Evolutionary conservation across 2,888 invertebrate species (phyloP).

Genomic region (Caenorhabditis sp.): DNA sequence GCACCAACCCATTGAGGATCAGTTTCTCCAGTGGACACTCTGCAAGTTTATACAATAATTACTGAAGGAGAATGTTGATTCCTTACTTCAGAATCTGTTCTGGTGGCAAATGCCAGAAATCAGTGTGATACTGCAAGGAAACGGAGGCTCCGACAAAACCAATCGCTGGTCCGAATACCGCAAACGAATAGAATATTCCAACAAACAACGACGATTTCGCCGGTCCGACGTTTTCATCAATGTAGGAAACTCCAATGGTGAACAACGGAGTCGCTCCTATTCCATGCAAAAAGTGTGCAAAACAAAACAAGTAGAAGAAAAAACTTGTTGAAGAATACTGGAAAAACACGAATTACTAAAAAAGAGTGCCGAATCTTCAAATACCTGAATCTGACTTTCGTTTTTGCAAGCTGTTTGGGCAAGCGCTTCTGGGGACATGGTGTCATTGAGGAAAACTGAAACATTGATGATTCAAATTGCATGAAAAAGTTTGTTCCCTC

Average conservation of each 20-base stretch:
- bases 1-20: conserved; percentile 89
- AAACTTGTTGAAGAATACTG: conserved; percentile 35
- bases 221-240: conserved; percentile 90
- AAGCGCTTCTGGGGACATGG: conserved; percentile 54
- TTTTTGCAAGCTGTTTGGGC: conserved; percentile 51
- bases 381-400: conserved; percentile 48
- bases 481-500: no score
- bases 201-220: conserved; percentile 81
- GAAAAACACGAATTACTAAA: not conserved
- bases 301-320: conserved; percentile 87
- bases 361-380: not conserved
- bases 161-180: conserved; percentile 91
- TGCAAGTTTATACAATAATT: conserved; percentile 19
- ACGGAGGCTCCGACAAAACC: conserved; percentile 91
- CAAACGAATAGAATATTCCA: conserved; percentile 91
- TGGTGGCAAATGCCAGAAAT: conserved; percentile 80
- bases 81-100: conserved; percentile 71
- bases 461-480: conserved; percentile 1
- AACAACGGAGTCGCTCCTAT: conserved; percentile 92
- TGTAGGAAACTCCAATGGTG: conserved; percentile 92
- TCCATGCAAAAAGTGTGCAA: conserved; percentile 91
- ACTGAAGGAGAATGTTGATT: not conserved
- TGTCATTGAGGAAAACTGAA: conserved; percentile 61
- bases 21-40: conserved; percentile 76
- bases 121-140: conserved; percentile 88